Conservation (phyloP, 2,113 vertebrate species). For the Lucifuga dentata region DNA sequence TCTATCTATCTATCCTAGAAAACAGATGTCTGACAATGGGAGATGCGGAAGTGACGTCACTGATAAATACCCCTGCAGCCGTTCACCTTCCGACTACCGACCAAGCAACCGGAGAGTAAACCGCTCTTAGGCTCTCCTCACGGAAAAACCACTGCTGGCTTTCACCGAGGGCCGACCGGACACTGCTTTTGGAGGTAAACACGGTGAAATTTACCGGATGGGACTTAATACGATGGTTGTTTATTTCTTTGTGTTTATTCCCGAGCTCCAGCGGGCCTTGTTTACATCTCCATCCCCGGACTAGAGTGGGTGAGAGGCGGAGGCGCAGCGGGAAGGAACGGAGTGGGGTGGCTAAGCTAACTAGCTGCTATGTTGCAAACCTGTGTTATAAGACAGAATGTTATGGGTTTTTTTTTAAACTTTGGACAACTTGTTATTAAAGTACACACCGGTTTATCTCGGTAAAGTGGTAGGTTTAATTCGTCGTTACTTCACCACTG, state of each 20-base stretch:
- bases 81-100: constrained; percentile 73
- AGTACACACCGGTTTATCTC: not conserved
- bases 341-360: constrained; percentile 23
- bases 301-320: constrained; percentile 72
- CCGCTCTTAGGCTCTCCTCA: constrained; percentile 37
- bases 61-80: constrained; percentile 57
- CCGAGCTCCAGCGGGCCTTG: constrained; percentile 77
- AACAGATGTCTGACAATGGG: not conserved
- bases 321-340: constrained; percentile 36
- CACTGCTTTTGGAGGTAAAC: constrained; percentile 71
- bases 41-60: constrained; percentile 78
- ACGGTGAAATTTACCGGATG: not conserved
- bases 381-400: not conserved
- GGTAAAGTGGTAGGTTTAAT: not conserved
- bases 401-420: not conserved
- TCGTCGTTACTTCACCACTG: constrained; percentile 22
- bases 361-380: not conserved
- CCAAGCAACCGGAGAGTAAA: constrained; percentile 53
- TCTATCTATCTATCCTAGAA: too few species aligned
- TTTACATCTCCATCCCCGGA: constrained; percentile 85
- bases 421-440: not conserved
- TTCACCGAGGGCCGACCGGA: constrained; percentile 24
- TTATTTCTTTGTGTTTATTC: constrained; percentile 25
- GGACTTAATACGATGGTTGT: not conserved
- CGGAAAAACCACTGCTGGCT: constrained; percentile 21